A percentile compares a stretch with the other conserved stretches of the same genome.
Conservation (phyloP, 2,113 vertebrate species). For the Ceyx melanurus region DNA sequence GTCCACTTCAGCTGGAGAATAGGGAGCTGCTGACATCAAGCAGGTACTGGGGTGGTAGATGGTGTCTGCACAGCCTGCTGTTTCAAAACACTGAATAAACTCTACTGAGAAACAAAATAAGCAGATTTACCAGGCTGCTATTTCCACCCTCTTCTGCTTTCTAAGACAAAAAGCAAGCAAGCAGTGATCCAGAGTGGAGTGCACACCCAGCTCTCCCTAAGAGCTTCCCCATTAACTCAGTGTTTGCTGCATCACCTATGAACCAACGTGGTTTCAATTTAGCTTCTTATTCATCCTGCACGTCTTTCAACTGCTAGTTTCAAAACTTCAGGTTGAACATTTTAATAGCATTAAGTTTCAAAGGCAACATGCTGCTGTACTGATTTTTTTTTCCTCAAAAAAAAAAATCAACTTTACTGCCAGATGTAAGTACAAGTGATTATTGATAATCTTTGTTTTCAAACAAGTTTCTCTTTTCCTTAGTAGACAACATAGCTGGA, state of each 20-base stretch:
- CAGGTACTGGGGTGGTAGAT: background rate
- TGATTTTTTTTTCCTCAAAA: conserved; percentile 29
- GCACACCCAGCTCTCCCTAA: background rate
- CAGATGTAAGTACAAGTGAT: conserved; percentile 70
- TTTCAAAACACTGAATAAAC: conserved; percentile 68
- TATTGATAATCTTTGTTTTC: conserved; percentile 62
- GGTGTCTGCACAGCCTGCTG: background rate
- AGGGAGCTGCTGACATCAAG: no score
- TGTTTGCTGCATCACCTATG: conserved; percentile 68
- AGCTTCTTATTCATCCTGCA: conserved; percentile 72
- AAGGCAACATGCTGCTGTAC: conserved; percentile 66
- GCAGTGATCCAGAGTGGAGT: conserved; percentile 38
- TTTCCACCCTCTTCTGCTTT: conserved; percentile 66
- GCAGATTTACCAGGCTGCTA: conserved; percentile 50
- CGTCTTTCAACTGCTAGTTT: conserved; percentile 77
- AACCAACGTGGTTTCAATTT: conserved; percentile 78
- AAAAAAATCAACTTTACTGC: conserved; percentile 28
- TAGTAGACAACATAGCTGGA: conserved; percentile 65
- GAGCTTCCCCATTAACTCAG: conserved; percentile 60
- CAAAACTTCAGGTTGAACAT: conserved; percentile 72
- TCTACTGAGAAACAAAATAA: conserved; percentile 41
- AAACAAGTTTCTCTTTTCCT: conserved; percentile 39
- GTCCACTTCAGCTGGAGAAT: background rate
- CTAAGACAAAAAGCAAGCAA: conserved; percentile 64
- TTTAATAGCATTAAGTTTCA: conserved; percentile 76